Conservation (phyloP, 2,113 vertebrate genomes). For the Myodes glareolus region DNA sequence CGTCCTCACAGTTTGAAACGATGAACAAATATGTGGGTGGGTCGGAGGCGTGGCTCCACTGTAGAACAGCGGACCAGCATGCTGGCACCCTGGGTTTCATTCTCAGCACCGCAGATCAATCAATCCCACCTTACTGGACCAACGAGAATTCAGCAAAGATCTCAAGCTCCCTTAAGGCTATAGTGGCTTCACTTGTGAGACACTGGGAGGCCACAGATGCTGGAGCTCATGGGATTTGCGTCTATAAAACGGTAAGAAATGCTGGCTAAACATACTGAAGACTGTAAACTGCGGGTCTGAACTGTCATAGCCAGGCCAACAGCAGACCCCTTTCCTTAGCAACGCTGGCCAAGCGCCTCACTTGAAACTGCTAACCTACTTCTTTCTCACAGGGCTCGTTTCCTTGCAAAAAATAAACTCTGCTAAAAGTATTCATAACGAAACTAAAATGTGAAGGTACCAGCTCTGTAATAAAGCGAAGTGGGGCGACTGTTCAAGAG, state of each 20-base stretch:
- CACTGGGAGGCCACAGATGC: not conserved
- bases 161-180: not conserved
- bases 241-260: not conserved
- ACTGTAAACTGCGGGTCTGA: not conserved
- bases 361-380: conserved; percentile 67
- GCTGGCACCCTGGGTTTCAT: not conserved
- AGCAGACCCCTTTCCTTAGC: conserved; percentile 34
- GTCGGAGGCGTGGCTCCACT: not conserved
- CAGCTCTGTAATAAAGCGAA: not conserved
- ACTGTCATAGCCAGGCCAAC: not conserved
- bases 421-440: conserved; percentile 48
- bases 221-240: not conserved
- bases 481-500: not conserved
- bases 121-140: not conserved
- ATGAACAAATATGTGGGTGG: not conserved
- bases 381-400: conserved; percentile 31
- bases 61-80: not conserved
- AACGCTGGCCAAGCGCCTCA: conserved; percentile 1
- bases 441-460: conserved; percentile 51
- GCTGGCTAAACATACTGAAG: not conserved
- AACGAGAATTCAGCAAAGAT: not conserved
- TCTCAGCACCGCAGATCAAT: not conserved
- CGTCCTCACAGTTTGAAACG: not conserved
- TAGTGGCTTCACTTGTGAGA: not conserved
- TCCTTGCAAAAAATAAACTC: conserved; percentile 54